Base-by-base conservation (phyloP, 2,113 vertebrate species). In the Tauraco erythrolophus region DNA sequence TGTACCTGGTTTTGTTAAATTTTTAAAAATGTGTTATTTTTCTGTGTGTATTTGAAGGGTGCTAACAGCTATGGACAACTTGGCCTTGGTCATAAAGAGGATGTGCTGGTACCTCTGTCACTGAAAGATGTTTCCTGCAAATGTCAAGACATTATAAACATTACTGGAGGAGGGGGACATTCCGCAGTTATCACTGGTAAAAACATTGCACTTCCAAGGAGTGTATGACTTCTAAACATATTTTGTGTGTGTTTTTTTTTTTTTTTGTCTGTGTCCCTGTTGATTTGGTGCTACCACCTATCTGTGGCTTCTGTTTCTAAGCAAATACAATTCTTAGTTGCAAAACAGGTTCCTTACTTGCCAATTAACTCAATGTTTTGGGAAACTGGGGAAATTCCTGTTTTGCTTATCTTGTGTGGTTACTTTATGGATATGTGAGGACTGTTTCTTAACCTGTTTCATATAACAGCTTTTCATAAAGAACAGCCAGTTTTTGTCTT, bases 11-110 rank as follows among this genome's bases (percentile, higher is more conserved):
- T 61, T 30, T 33, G 11, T 50, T 77, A 62, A 66, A 31, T 80
- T 27, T 56, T 1, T 5, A 24, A 75, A 22, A 66, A 25, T 0
- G 2, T 19, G 9, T 64, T 78, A 5, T 79, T 84, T 83, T 88
- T 82, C 37, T 92, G 22, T 91, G 18, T 83, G 45, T 57, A 27
- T 96, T 66, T 66, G 17, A 96, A 99, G 99, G 99, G 99, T 84
- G 99, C 99, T 31, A 99, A 99, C 97, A 99, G 99, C 96, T 99
- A 99, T 35, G 99, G 99, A 28, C 99, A 99, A 58, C 99, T 99
- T 93, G 99, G 99, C 39, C 98, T 98, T 89, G 99, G 98, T 53
- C 98, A 99, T 97, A 98, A 93, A 84, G 98, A 99, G 91, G 99
- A 99, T 96, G 97, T 97, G 70, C 51, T 97, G 30, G 80, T 96